Conservation (phyloP, 1,140 invertebrate species). For the Orius insidiosus region DNA sequence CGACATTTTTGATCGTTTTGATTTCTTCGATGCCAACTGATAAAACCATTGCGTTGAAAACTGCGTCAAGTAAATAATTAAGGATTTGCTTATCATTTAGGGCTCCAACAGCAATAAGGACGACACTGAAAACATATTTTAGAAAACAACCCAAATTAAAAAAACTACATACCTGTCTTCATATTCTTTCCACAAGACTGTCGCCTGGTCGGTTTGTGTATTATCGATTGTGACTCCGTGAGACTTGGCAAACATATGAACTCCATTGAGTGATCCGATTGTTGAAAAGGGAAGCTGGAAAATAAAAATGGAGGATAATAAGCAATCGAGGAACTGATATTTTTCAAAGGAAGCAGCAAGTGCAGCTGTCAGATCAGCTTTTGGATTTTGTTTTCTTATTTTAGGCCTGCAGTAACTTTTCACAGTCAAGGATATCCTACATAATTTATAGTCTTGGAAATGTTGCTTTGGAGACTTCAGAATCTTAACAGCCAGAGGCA, state of each 20-base stretch:
- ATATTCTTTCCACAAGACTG: slow-evolving; percentile 58
- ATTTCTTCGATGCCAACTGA: slow-evolving; percentile 60
- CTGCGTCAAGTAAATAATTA: slow-evolving; percentile 42
- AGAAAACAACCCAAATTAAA: too few relatives aligned
- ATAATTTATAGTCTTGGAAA: too few relatives aligned
- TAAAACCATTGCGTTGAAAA: slow-evolving; percentile 58
- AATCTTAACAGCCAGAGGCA: too few relatives aligned
- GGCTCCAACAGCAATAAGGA: slow-evolving; percentile 45
- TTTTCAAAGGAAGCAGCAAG: too few relatives aligned
- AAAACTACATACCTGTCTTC: slow-evolving; percentile 44
- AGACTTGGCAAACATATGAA: slow-evolving; percentile 66
- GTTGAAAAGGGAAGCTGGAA: slow-evolving; percentile 58
- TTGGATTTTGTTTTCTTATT: too few relatives aligned
- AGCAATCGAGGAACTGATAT: slow-evolving; percentile 10
- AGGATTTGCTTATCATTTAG: slow-evolving; percentile 41
- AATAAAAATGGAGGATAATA: slow-evolving; percentile 9
- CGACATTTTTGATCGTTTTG: slow-evolving; percentile 52
- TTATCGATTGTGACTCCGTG: slow-evolving; percentile 44
- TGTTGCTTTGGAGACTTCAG: too few relatives aligned
- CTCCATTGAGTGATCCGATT: slow-evolving; percentile 62
- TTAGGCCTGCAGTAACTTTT: too few relatives aligned
- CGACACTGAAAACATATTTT: slow-evolving; percentile 39
- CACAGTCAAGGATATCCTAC: too few relatives aligned
- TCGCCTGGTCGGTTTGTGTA: slow-evolving; percentile 47
- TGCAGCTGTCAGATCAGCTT: too few relatives aligned